Evolutionary conservation across 2,113 vertebrate species (phyloP), one percentile per base, ranked within the genome.

Genomic region (Actenoides lindsayi): DNA sequence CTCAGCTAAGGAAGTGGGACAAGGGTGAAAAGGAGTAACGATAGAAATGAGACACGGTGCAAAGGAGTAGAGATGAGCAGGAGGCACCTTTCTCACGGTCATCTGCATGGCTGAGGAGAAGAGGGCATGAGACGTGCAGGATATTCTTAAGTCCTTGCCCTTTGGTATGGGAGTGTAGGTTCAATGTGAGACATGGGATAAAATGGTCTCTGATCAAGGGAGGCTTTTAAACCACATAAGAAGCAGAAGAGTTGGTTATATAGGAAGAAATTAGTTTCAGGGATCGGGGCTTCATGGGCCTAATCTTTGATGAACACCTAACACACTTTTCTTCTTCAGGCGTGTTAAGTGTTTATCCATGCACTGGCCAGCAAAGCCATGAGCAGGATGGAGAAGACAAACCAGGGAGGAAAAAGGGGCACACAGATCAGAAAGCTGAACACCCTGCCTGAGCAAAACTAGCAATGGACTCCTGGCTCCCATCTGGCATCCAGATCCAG

Each of bases 231-330:
- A 48, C 9, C 21, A 53, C 17, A 16, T 13, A 5, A 10, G 30
- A 53, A 63, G 48, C 5, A 71, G 30, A 65, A 46, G 11, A 80
- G 39, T 60, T 74, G 51, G 13, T 44, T 62, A 35, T 48, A 28
- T 2, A 48, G 46, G 30, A 78, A 35, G 24, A 85, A 70, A 70
- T 57, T 39, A 71, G 2, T 50, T 85, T 10, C 33, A 65, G 62
- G 9, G 33, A 10, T 31, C 0, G 0, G 12, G 18, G 13, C 19
- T 91, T 57, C 19, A 7, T 63, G 65, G 30, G 8, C 4, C 20
- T 54, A 14, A 63, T 9, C 24, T 78, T 68, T 68, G 48, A 57
- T 31, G 56, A 68, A 63, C 8, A 73, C 31, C 21, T 59, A 30
- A 64, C 24, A 27, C 6, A 31, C 13, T 73, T 83, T 16, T 12